phyloP scores from a whole-genome alignment of 2,797 vertebrate genomes.

The Parambassis ranga region DNA sequence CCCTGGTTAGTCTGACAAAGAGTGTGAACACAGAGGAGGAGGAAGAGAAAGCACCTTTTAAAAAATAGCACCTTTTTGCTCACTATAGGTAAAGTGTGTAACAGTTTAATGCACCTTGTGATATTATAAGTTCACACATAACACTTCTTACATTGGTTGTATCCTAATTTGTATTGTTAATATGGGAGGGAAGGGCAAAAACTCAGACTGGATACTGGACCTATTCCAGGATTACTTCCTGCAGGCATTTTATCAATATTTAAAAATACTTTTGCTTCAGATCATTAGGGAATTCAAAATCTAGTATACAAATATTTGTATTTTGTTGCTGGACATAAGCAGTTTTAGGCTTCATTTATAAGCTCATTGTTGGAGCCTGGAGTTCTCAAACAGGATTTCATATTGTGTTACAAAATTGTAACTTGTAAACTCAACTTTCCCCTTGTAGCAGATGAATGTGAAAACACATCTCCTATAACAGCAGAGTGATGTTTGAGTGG shows the following conservation, averaged over 20 bases:
- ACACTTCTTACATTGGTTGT: too few relatives aligned
- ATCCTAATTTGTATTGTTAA: neutral
- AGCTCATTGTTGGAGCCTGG: too few relatives aligned
- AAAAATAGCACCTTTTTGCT: too few relatives aligned
- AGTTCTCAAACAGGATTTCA: too few relatives aligned
- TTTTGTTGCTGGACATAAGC: neutral
- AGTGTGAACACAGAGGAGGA: neutral
- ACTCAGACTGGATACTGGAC: neutral
- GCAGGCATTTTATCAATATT: neutral
- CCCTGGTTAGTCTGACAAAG: conserved; percentile 24
- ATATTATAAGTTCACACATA: neutral
- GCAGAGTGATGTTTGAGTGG: neutral
- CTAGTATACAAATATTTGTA: neutral
- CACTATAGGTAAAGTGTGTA: neutral
- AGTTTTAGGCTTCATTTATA: too few relatives aligned
- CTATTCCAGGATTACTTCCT: neutral
- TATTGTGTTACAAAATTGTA: too few relatives aligned
- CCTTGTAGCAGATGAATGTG: neutral
- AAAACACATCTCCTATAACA: too few relatives aligned
- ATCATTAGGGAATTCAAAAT: neutral
- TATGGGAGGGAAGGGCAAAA: neutral
- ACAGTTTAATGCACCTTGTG: neutral
- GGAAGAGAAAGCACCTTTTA: conserved; percentile 8
- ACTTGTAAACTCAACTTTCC: too few relatives aligned
- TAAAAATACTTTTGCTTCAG: too few relatives aligned